A percentile compares a stretch with the other conserved stretches of the same genome.
Evolutionary conservation across 2,797 vertebrate genomes (phyloP).

Genomic region (Phoeniculus purpureus): DNA sequence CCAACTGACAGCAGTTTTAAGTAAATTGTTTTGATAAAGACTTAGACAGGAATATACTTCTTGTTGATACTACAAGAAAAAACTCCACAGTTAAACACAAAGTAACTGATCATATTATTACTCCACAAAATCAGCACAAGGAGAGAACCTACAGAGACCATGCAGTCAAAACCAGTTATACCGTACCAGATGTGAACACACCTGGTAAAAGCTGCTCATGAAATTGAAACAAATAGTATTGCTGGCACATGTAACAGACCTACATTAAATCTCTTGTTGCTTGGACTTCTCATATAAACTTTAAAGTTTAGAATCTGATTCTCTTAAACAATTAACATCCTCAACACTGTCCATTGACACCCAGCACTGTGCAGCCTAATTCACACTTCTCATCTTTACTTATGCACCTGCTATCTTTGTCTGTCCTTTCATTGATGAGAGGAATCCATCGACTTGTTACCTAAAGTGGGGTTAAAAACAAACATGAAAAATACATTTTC

Average conservation of each 20-base stretch:
- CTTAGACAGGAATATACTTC: background rate
- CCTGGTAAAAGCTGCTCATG: background rate
- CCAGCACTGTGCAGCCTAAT: constrained; percentile 24
- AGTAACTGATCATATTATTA: background rate
- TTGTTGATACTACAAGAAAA: background rate
- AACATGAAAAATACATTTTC: background rate
- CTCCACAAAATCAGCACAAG: background rate
- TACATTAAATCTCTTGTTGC: constrained; percentile 44
- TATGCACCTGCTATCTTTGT: constrained; percentile 97
- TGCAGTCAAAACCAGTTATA: background rate
- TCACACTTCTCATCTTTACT: constrained; percentile 41
- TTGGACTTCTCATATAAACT: constrained; percentile 52
- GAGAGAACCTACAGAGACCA: background rate
- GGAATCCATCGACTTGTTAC: constrained; percentile 99
- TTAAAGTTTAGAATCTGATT: constrained; percentile 48
- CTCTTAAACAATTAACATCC: constrained; percentile 41
- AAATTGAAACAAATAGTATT: constrained; percentile 31
- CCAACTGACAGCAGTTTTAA: background rate
- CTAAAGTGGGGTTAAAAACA: constrained; percentile 74
- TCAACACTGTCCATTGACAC: constrained; percentile 30
- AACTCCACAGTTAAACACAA: background rate
- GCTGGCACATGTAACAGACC: constrained; percentile 29
- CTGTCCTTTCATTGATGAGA: constrained; percentile 95
- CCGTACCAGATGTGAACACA: background rate
- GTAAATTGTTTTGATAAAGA: background rate